phyloP scores from a whole-genome alignment of 2,797 vertebrate genomes.

The Enteromius mattozi region DNA sequence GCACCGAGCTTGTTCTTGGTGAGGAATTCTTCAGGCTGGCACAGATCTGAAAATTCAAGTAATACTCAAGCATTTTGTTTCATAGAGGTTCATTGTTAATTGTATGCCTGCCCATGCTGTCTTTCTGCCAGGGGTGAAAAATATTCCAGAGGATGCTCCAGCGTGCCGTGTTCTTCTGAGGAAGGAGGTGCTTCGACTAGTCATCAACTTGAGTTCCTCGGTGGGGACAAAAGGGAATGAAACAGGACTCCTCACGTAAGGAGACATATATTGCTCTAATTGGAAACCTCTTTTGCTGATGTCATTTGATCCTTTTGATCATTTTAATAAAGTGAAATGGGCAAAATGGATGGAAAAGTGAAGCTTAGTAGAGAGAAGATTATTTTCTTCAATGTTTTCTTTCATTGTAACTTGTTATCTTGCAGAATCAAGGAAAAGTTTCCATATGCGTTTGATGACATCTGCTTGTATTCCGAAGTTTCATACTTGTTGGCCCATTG shows the following conservation, averaged over 20 bases:
- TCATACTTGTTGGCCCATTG: conserved; percentile 93
- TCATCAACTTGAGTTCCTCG: conserved; percentile 97
- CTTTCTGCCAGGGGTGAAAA: conserved; percentile 83
- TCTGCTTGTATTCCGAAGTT: conserved; percentile 98
- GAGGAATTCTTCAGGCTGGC: conserved; percentile 52
- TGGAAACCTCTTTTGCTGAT: no score
- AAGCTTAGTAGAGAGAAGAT: neutral
- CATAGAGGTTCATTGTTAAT: neutral
- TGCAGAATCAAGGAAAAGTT: conserved; percentile 98
- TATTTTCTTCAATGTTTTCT: neutral
- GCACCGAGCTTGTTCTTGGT: conserved; percentile 91
- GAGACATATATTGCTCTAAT: neutral
- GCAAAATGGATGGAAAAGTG: neutral
- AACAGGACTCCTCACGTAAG: conserved; percentile 97
- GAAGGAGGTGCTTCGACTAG: conserved; percentile 96
- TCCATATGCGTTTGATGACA: conserved; percentile 96
- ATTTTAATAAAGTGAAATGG: neutral
- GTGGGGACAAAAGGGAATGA: conserved; percentile 98
- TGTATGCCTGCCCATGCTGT: neutral
- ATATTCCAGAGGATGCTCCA: conserved; percentile 92
- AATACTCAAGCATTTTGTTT: neutral
- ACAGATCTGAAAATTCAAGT: no score
- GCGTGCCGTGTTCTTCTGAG: conserved; percentile 92
- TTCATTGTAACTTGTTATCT: neutral
- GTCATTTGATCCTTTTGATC: no score